These are phyloP conservation scores for Pandemis cinnamomeana DNA, from an alignment of 2,888 invertebrate genomes.

Conservation along the genomic window DNA sequence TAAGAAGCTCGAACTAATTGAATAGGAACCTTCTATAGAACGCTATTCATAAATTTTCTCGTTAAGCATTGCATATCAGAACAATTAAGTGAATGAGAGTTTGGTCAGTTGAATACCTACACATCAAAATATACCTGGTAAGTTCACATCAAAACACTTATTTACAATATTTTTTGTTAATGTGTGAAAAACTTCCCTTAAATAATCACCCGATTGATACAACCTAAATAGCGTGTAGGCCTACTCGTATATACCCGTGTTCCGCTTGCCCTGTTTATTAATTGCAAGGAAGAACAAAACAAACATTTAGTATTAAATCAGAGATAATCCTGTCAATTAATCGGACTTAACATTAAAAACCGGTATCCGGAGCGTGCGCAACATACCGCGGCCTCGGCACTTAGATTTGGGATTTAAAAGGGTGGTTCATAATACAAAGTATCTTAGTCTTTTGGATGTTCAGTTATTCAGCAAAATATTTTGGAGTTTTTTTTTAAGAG, in stretches of 20 bases:
- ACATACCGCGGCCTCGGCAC: constrained; percentile 48
- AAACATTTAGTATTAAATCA: constrained; percentile 82
- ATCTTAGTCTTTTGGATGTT: background rate
- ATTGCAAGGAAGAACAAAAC: constrained; percentile 71
- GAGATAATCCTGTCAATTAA: constrained; percentile 84
- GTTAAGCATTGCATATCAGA: too few relatives aligned
- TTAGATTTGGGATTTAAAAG: constrained; percentile 15
- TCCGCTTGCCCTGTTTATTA: constrained; percentile 38
- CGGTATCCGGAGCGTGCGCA: constrained; percentile 78
- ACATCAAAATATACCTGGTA: too few relatives aligned
- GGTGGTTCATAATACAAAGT: constrained; percentile 15
- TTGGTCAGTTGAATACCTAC: too few relatives aligned
- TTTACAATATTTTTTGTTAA: too few relatives aligned
- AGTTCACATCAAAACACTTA: too few relatives aligned
- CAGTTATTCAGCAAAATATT: background rate
- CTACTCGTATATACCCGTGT: constrained; percentile 16
- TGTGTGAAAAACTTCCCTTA: background rate
- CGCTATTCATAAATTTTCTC: too few relatives aligned
- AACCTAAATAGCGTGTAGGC: constrained; percentile 13
- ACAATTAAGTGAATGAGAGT: too few relatives aligned
- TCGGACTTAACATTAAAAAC: constrained; percentile 81
- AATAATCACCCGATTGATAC: background rate
- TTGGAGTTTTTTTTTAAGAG: background rate
- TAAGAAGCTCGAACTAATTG: too few relatives aligned
- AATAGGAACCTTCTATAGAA: too few relatives aligned